Percentiles rank a stretch among this genome's conserved stretches.
Evolutionary conservation across 1,140 invertebrate species (phyloP).

Genomic region (Bombus sylvicola): DNA sequence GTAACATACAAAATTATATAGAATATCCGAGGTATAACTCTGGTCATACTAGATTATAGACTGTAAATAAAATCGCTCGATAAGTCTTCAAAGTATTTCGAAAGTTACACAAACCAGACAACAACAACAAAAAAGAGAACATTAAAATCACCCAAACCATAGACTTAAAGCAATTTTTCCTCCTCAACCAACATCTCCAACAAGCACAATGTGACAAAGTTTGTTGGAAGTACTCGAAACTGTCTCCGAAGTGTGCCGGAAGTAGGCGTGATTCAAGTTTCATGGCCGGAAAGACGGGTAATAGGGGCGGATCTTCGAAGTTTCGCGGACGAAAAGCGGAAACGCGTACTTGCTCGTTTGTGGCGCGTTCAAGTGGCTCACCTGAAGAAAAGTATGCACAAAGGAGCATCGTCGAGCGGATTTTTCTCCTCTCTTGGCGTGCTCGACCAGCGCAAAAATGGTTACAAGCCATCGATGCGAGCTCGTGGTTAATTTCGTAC

Average conservation of each 20-base stretch:
- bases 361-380: slow-evolving; percentile 26
- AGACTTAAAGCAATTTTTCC: neutral
- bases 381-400: slow-evolving; percentile 25
- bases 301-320: slow-evolving; percentile 37
- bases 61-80: too few species aligned
- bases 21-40: too few species aligned
- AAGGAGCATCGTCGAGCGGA: slow-evolving; percentile 39
- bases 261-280: slow-evolving; percentile 46
- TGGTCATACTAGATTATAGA: too few species aligned
- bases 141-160: neutral
- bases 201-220: slow-evolving; percentile 6
- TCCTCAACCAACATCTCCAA: neutral
- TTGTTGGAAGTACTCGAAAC: slow-evolving; percentile 25
- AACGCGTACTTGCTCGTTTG: slow-evolving; percentile 31
- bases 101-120: too few species aligned
- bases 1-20: too few species aligned
- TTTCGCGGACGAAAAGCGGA: slow-evolving; percentile 28
- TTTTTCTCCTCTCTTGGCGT: neutral
- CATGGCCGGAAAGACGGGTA: slow-evolving; percentile 3
- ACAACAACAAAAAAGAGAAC: neutral
- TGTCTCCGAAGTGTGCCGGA: slow-evolving; percentile 15
- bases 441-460: neutral
- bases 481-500: slow-evolving; percentile 41
- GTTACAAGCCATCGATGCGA: slow-evolving; percentile 24
- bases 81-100: too few species aligned